These are phyloP conservation scores for Microctonus brassicae DNA, from an alignment of 2,888 invertebrate species.

Conservation along the genomic window DNA sequence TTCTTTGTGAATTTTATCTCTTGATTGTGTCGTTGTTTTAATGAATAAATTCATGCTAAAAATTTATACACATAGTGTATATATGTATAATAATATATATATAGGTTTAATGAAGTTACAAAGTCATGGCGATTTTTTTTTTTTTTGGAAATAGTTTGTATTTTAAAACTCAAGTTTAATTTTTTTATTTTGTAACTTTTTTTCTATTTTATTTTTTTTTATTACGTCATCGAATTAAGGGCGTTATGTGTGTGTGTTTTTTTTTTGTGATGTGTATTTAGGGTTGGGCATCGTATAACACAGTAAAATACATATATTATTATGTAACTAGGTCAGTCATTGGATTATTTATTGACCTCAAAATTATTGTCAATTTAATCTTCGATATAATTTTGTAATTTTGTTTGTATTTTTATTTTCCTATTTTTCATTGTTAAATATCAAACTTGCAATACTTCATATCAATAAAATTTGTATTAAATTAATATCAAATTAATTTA, in stretches of 20 bases:
- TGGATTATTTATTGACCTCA: conserved; percentile 45
- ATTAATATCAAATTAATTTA: too few relatives aligned
- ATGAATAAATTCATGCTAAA: too few relatives aligned
- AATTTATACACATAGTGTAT: too few relatives aligned
- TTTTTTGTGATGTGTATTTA: not conserved
- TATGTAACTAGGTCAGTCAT: conserved; percentile 44
- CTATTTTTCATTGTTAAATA: not conserved
- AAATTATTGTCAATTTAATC: conserved; percentile 39
- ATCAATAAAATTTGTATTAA: too few relatives aligned
- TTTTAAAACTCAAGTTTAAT: not conserved
- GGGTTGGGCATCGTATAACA: not conserved
- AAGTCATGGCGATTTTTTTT: too few relatives aligned
- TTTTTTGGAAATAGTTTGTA: not conserved
- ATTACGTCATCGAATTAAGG: not conserved
- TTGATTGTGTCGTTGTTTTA: too few relatives aligned
- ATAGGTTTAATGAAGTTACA: too few relatives aligned
- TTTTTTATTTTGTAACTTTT: too few relatives aligned
- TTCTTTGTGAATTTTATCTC: too few relatives aligned
- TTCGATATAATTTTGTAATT: conserved; percentile 39
- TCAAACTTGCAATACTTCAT: too few relatives aligned
- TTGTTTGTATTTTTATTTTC: not conserved
- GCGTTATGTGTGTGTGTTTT: not conserved
- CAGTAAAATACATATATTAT: conserved; percentile 30
- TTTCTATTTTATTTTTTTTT: not conserved
- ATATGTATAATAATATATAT: too few relatives aligned